phyloP scores from a whole-genome alignment of 2,113 vertebrate species.

The Noturus placidus region DNA sequence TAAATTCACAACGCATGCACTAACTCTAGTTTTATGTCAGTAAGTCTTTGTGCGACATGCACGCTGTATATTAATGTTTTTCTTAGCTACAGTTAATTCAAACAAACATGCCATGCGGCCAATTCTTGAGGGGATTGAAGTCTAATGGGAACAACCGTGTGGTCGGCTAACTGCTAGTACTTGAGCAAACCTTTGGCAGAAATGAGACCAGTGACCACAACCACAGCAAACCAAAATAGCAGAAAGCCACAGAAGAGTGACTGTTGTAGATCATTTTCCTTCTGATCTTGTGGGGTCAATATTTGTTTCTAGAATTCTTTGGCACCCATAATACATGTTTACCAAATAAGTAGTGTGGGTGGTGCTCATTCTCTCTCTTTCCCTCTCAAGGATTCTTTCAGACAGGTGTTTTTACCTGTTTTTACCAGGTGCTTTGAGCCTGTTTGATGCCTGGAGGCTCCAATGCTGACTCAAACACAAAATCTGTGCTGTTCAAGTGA shows the following conservation, averaged over 20 bases:
- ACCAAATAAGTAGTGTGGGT: slow-evolving; percentile 20
- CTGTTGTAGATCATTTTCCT: slow-evolving; percentile 25
- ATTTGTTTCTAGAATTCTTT: slow-evolving; percentile 33
- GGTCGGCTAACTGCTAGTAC: slow-evolving; percentile 24
- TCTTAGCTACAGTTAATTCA: slow-evolving; percentile 10
- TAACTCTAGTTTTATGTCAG: slow-evolving; percentile 37
- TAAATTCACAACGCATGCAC: slow-evolving; percentile 53
- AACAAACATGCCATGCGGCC: not conserved
- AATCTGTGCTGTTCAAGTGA: slow-evolving; percentile 61
- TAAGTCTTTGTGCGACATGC: slow-evolving; percentile 18
- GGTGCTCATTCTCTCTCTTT: not conserved
- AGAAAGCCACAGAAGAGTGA: slow-evolving; percentile 34
- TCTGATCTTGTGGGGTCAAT: slow-evolving; percentile 44
- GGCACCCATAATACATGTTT: slow-evolving; percentile 26
- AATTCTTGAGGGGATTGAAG: slow-evolving; percentile 28
- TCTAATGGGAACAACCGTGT: slow-evolving; percentile 54
- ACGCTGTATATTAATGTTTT: slow-evolving; percentile 12
- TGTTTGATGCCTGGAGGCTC: slow-evolving; percentile 64
- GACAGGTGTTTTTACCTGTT: slow-evolving; percentile 64
- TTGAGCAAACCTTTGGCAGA: slow-evolving; percentile 33
- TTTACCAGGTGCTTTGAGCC: too few species aligned
- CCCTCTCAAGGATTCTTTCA: slow-evolving; percentile 30
- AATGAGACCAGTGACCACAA: slow-evolving; percentile 55
- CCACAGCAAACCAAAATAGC: slow-evolving; percentile 47
- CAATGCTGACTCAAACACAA: slow-evolving; percentile 56